Percentiles rank a stretch among this genome's conserved stretches.
Conservation (phyloP, 2,888 invertebrate species). For the Drosophila bunnanda region DNA sequence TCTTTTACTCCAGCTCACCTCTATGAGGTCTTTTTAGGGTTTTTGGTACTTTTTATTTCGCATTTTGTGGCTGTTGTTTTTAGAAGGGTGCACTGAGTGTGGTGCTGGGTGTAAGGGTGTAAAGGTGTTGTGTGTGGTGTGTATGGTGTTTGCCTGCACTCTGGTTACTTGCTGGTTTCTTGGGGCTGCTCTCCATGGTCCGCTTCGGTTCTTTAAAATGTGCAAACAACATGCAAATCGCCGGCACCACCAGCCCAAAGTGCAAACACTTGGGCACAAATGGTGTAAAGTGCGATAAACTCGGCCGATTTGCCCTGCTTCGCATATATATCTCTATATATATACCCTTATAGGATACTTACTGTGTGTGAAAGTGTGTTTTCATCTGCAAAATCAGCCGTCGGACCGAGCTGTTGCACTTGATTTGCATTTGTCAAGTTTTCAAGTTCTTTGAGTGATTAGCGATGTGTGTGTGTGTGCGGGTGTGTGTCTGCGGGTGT, state of each 20-base stretch:
- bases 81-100: background rate
- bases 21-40: constrained; percentile 12
- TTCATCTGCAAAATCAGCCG: constrained; percentile 13
- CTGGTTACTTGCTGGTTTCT: constrained; percentile 22
- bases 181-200: constrained; percentile 20
- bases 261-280: constrained; percentile 74
- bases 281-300: constrained; percentile 74
- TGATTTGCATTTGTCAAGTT: constrained; percentile 54
- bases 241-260: constrained; percentile 58
- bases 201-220: constrained; percentile 41
- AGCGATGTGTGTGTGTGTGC: constrained; percentile 12
- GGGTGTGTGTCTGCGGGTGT: constrained; percentile 4
- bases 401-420: constrained; percentile 46
- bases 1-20: constrained; percentile 8
- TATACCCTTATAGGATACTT: background rate
- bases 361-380: background rate
- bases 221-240: constrained; percentile 73
- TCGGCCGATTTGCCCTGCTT: constrained; percentile 26
- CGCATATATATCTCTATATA: background rate
- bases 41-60: background rate
- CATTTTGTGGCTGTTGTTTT: background rate
- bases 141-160: background rate
- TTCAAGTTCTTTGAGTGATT: constrained; percentile 46
- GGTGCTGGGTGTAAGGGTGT: too few relatives aligned
- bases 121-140: background rate